These are phyloP conservation scores for Anoura caudifer DNA, from an alignment of 2,113 vertebrate species.

Conservation along the genomic window DNA sequence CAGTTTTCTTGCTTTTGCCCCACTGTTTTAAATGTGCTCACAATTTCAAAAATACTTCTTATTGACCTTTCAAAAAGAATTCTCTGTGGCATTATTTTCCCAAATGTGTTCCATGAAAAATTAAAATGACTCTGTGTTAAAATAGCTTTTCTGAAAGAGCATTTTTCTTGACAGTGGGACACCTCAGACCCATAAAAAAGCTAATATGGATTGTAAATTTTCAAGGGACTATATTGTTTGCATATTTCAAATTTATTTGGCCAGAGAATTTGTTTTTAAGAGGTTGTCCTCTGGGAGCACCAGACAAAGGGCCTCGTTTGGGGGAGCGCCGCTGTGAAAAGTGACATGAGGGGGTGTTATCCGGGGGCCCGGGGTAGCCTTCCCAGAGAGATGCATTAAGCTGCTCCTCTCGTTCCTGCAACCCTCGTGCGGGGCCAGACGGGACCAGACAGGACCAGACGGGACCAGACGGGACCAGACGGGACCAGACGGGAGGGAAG, in stretches of 20 bases:
- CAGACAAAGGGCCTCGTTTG: not conserved
- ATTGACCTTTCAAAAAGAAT: conserved; percentile 15
- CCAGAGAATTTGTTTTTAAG: conserved; percentile 26
- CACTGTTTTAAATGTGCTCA: not conserved
- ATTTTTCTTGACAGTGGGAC: conserved; percentile 17
- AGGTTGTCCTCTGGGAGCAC: not conserved
- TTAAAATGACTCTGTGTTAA: not conserved
- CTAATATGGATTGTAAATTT: conserved; percentile 2
- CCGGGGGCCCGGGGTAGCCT: not conserved
- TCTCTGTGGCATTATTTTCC: not conserved
- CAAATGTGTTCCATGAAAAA: conserved; percentile 10
- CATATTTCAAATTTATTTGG: conserved; percentile 26
- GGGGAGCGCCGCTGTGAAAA: not conserved
- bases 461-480: not conserved
- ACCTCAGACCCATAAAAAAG: not conserved
- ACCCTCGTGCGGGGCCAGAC: not conserved
- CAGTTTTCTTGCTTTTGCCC: not conserved
- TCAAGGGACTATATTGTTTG: conserved; percentile 2
- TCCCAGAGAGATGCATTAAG: too few relatives aligned
- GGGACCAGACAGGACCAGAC: not conserved
- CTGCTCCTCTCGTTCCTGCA: not conserved
- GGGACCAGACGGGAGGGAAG: not conserved
- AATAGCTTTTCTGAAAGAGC: not conserved
- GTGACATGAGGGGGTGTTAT: too few relatives aligned
- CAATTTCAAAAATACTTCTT: not conserved